Base-by-base conservation (phyloP, 2,888 invertebrate species). In the Drosophila mayaguana region DNA sequence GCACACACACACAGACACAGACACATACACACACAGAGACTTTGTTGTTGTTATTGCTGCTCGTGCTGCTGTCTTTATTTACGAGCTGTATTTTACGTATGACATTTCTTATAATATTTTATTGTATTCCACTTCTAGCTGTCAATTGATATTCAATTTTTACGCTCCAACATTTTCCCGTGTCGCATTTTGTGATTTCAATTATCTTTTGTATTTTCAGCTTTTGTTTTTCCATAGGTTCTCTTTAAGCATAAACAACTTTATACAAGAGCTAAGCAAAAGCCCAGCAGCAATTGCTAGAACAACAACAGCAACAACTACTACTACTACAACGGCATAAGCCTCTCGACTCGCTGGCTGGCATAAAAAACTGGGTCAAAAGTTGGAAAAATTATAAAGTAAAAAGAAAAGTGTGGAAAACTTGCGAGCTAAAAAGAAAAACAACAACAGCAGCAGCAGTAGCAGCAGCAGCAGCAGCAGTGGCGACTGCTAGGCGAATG, bases 381-480 rank as follows among this genome's bases (percentile, higher is more conserved):
- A 82, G 88, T 89, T 89, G 86, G 85, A 88, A 89, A 87, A 87
- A 87, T 80, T 87, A 82, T 86, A 76, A 88, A 80, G 72, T 72
- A 85, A 75, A 68, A 81, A 78, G 87, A 88, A 88, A 86, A 88
- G 84, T 87, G 84, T 81, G 60, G 75, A 75, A 81, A 81, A 87
- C 76, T 87, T 64, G 71, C 75, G 71, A 72, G 72, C 72, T 53
- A 57, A 54, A 64, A 76, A 68, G 60, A 72, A 72, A 61, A 73
- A 63, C 66, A 59, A 54, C 63, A 57, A 18, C 38, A 40, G 5
- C 42, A 53, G 18, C 32, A 28, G 48, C 56, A 60, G 25, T 67
- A 42, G 43, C 61, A 59, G 55, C 65, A 28, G 48, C 56, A 60
- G 25, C 74, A 42, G 43, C 61, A 59, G 55, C 65, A 16, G 7